Base-by-base conservation (phyloP, 2,888 invertebrate species). In the Epinotia demarniana region DNA sequence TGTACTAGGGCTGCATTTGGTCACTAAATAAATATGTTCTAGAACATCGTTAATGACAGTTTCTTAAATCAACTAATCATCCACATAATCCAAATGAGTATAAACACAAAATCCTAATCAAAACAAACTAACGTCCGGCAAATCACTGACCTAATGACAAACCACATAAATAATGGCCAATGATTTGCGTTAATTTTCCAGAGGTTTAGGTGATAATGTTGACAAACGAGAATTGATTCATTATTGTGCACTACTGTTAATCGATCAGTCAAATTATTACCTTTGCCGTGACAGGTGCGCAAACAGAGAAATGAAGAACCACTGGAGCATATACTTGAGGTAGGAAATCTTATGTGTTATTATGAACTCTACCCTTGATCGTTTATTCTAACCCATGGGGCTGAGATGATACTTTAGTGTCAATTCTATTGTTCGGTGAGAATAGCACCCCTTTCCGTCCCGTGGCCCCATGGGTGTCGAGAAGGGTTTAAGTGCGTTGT, bases 181-280 rank as follows among this genome's bases (percentile, higher is more conserved):
- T 46, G 27, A 75, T 43, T 66, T 33, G 23, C 13, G 73, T 58
- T 43, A 71, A 66, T 66, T 71, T 71, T 66, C 75, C 71, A 66
- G 71, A 71, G 19, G 33, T 66, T 23, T 27, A 27, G 23, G 23
- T 27, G 23, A 71, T 60, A 39, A 63, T 71, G 63, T 57, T 27
- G 60, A 66, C 46, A 70, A 63, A 75, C 64, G 18, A 68, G n/a
- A 62, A 57, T 73, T 62, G 27, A 16, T 60, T 43, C 39, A 39
- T 19, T 53, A 75, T 70, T 23, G 33, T 61, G 18, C 33, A 66
- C 58, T 71, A 71, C 71, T 66, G 71, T 61, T 66, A 66, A 62
- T 53, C 58, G 43, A 67, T 67, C 72, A 75, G 71, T 75, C 67
- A 66, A 57, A 75, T 49, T 19, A 61, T 19, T 55, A 33, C 27